Conservation (phyloP, 2,888 invertebrate genomes). For the Perithous albicinctus region DNA sequence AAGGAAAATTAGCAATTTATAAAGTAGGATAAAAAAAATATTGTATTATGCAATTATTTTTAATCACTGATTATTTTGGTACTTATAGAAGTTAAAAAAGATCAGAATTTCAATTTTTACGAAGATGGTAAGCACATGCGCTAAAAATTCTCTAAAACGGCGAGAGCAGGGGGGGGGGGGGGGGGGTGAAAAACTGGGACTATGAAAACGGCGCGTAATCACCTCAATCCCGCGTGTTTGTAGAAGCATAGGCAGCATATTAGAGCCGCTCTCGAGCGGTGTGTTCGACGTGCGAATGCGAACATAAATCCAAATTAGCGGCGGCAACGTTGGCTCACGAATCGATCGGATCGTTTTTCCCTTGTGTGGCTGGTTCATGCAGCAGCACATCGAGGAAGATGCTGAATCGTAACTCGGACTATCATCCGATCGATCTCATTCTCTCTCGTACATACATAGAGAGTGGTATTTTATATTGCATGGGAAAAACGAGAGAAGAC, state of each 20-base stretch:
- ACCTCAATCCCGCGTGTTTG: conserved; percentile 41
- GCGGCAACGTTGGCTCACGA: conserved; percentile 74
- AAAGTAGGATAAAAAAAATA: no score
- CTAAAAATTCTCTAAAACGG: neutral
- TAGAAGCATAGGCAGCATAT: conserved; percentile 26
- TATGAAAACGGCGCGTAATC: conserved; percentile 43
- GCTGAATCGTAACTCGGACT: conserved; percentile 73
- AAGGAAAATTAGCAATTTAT: no score
- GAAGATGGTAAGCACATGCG: neutral
- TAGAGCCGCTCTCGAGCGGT: conserved; percentile 62
- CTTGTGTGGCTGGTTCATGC: conserved; percentile 23
- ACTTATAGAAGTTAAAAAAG: no score
- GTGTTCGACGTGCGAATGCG: conserved; percentile 79
- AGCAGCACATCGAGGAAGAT: conserved; percentile 59
- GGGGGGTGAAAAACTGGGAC: conserved; percentile 32
- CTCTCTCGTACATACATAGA: neutral
- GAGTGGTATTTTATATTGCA: neutral
- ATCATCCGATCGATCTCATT: conserved; percentile 70
- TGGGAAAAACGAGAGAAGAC: neutral
- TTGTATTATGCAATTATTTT: no score
- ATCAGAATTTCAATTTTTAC: neutral
- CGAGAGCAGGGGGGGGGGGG: no score
- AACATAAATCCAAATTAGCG: conserved; percentile 85
- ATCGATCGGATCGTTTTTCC: conserved; percentile 67
- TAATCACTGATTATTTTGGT: no score